Conservation (phyloP, 2,888 invertebrate species). For the Nephrotoma flavescens region DNA sequence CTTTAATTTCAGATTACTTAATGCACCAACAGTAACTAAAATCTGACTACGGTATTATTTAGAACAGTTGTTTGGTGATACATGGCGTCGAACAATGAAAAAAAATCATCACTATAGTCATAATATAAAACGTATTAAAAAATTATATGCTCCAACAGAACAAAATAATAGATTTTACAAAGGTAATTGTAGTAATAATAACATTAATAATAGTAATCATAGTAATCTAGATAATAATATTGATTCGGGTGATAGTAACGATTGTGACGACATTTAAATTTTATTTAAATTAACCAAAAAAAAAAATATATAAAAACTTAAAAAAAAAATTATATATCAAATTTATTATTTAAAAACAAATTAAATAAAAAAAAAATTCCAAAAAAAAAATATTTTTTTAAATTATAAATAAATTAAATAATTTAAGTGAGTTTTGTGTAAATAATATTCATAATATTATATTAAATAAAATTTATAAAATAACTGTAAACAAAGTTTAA, state of each 20-base stretch:
- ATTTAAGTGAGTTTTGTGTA: not conserved
- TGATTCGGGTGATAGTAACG: slow-evolving; percentile 10
- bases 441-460: not conserved
- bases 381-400: slow-evolving; percentile 4
- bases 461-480: not conserved
- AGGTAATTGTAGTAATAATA: slow-evolving; percentile 6
- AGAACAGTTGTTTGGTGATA: slow-evolving; percentile 52
- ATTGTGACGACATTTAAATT: slow-evolving; percentile 13
- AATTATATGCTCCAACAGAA: slow-evolving; percentile 6
- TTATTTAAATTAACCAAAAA: slow-evolving; percentile 7
- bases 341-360: not conserved
- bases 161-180: slow-evolving; percentile 12
- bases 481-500: no score
- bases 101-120: slow-evolving; percentile 2
- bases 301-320: not conserved
- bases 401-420: not conserved
- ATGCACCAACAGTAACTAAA: slow-evolving; percentile 40
- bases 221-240: slow-evolving; percentile 8
- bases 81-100: slow-evolving; percentile 30
- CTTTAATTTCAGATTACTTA: slow-evolving; percentile 24
- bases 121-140: slow-evolving; percentile 1
- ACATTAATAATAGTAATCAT: slow-evolving; percentile 10
- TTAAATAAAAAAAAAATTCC: not conserved
- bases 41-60: slow-evolving; percentile 65
- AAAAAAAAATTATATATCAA: not conserved